These are phyloP conservation scores for Gila robusta DNA, from an alignment of 2,797 vertebrate species.

Conservation along the genomic window DNA sequence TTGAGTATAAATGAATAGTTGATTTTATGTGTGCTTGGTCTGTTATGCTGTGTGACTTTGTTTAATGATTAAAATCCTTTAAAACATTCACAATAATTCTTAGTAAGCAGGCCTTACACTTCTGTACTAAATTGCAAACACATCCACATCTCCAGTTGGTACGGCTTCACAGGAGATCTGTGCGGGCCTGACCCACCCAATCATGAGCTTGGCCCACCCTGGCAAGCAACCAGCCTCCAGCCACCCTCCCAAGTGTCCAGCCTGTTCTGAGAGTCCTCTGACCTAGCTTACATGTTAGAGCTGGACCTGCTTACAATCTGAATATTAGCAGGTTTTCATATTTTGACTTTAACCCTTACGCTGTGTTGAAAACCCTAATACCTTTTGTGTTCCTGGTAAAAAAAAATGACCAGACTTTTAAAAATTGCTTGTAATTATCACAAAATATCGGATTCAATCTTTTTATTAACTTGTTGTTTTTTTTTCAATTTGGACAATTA, in stretches of 20 bases:
- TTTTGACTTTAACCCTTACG: not conserved
- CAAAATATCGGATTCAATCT: not conserved
- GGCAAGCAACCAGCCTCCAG: not conserved
- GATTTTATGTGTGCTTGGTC: constrained; percentile 50
- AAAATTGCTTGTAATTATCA: not conserved
- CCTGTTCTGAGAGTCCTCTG: not conserved
- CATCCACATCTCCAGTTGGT: not conserved
- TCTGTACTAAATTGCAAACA: not conserved
- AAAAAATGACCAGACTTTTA: no score
- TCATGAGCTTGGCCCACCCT: not conserved
- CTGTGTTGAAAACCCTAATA: not conserved
- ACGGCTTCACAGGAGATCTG: not conserved
- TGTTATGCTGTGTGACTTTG: constrained; percentile 42
- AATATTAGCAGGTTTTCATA: not conserved
- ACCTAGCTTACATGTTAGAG: not conserved
- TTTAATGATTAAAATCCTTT: constrained; percentile 52
- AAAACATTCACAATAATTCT: constrained; percentile 10
- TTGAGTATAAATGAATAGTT: constrained; percentile 46
- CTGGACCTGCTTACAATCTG: not conserved
- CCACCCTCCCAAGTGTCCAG: not conserved
- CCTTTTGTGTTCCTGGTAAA: not conserved
- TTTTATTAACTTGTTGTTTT: not conserved
- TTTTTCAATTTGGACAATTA: not conserved
- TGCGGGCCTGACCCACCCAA: not conserved
- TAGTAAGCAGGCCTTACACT: constrained; percentile 3